Percentiles rank a stretch among this genome's conserved stretches.
These are phyloP conservation scores for Brachionus rotundiformis DNA, from an alignment of 1,140 invertebrate species.

Conservation along the genomic window DNA sequence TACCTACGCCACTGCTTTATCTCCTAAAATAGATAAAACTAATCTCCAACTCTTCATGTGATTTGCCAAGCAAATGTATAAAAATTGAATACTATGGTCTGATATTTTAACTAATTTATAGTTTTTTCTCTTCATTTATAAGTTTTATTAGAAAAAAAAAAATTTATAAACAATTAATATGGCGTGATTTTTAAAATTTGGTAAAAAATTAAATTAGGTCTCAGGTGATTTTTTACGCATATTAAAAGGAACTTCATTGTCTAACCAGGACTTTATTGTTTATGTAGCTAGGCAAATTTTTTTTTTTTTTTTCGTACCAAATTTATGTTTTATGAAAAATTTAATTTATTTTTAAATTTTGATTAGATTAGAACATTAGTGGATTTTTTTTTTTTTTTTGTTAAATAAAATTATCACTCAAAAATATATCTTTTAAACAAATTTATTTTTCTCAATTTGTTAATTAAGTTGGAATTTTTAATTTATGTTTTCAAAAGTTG, in stretches of 20 bases:
- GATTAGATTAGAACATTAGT: neutral
- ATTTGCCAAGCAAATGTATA: neutral
- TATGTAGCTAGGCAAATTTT: neutral
- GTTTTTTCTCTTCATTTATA: neutral
- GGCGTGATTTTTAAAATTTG: neutral
- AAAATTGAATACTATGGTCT: conserved; percentile 1
- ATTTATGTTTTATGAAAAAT: neutral
- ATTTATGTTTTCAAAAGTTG: no score
- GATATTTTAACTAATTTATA: neutral
- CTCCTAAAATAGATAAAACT: neutral
- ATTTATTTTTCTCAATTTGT: no score
- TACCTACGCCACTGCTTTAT: neutral
- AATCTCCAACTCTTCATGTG: neutral
- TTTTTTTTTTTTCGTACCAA: neutral
- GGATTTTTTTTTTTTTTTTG: neutral
- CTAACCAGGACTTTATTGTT: neutral
- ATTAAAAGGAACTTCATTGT: conserved; percentile 2
- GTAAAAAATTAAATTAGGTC: no score
- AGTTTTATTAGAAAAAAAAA: no score
- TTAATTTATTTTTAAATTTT: neutral
- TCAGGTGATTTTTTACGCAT: neutral
- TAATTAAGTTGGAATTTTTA: no score
- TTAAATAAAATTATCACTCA: neutral
- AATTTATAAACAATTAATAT: neutral
- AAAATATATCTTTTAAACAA: neutral